Base-by-base conservation (phyloP, 2,888 invertebrate species). In the Drosophila histrio region DNA sequence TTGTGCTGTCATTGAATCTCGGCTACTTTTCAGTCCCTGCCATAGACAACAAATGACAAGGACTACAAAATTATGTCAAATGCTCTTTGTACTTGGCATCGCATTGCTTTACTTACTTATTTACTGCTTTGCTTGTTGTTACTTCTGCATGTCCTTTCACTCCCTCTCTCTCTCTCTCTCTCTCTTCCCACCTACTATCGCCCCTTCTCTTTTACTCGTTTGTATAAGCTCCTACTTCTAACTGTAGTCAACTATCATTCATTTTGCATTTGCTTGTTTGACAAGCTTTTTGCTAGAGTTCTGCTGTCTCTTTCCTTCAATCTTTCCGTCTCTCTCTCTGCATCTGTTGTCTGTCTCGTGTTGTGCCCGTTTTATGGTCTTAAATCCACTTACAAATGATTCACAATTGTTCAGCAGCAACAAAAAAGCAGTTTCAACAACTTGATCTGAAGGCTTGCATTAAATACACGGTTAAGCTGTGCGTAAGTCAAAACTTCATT, bases 31-130 rank as follows among this genome's bases (percentile, higher is more conserved):
- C 60, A 52, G 58, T 54, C 26, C 49, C 54, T 47, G 57, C 44
- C 57, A 52, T 28, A 66, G 60, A 63, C 71, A 70, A 53, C 50
- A 39, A 57, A 38, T 22, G 57, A 53, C 59, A 62, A 74, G 39
- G 59, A 63, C 68, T 66, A 50, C 56, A 60, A 71, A 82, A 82
- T 84, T 73, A 81, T 79, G 82, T 80, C 78, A 80, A 80, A 71
- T 79, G 71, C 59, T 62, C 69, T 73, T 70, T 68, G 68, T 62
- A 50, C 38, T 53, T 56, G 70, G 50, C 56, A 24, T 36, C 36
- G 52, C 61, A 50, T 58, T 60, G 64, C 68, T 68, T 70, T 54
- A 62, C 64, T 64, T 65, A 59, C 81, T 67, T 65, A 64, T 53
- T 53, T 53, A 41, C 53, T 22, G 9, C 63, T 36, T 32, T 39